Evolutionary conservation across 2,797 vertebrate species (phyloP), one percentile per base, ranked within the genome.

Genomic region (Rhabdomys pumilio): DNA sequence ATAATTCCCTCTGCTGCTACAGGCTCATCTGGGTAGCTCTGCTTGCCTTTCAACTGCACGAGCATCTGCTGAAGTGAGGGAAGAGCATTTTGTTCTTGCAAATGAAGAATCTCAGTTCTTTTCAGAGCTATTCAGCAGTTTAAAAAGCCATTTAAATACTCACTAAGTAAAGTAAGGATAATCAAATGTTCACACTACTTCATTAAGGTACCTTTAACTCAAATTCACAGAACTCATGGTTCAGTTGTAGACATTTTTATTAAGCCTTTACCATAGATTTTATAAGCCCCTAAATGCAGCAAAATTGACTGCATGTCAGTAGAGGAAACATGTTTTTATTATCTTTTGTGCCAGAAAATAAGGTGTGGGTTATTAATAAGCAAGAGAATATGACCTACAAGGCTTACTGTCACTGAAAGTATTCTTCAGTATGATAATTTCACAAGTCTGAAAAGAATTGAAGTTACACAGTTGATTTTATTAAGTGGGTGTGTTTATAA

Each of bases 1-100:
- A 41, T 95, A 87, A 91, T 98, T 92, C 63, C 79, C 55, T 57
- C 90, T 94, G 79, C 96, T 97, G 79, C 72, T 59, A 95, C 97
- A 97, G 94, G 93, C 89, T 87, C 79, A 89, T 72, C 44, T 97
- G 91, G 91, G 93, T 85, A 91, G 75, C 5, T 97, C 91, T 65
- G 34, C 81, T 97, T 93, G 41, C 59, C 93, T 81, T 93, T 90
- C 80, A 96, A 94, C 89, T 94, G 12, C 91, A 31, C 85, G 67
- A 26, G 81, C 90, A 96, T 84, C 65, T 86, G 31, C 67, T 91
- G 6, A 77, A 91, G 7, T 47, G 69, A 93, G 29, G 5, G 5
- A 83, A 77, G 53, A 94, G 0, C 26, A 88, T 90, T 98, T 94
- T 76, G 65, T 57, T 96, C 95, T 93, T 72, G 34, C 94, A 96